Evolutionary conservation across 2,113 vertebrate species (phyloP).

Genomic region (Muntiacus reevesi): DNA sequence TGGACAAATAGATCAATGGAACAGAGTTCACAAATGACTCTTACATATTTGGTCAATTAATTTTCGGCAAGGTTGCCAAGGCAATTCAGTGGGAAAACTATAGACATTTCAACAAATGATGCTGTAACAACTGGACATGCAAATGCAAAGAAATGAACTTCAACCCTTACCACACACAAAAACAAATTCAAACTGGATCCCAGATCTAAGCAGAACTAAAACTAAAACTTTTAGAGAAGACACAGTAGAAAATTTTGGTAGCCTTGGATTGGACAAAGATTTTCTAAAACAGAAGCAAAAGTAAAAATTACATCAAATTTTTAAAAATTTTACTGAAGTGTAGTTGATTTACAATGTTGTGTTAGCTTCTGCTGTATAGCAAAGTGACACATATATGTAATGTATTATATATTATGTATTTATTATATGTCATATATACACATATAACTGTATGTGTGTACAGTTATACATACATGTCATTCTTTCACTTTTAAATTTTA

Average conservation of each 20-base stretch:
- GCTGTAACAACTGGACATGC: not conserved
- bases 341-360: not conserved
- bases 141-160: not conserved
- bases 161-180: not conserved
- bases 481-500: not conserved
- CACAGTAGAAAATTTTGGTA: not conserved
- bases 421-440: not conserved
- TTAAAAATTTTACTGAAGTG: not conserved
- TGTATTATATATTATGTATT: not conserved
- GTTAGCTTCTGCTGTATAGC: not conserved
- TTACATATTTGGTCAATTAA: not conserved
- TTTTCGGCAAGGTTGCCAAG: not conserved
- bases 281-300: not conserved
- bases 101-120: not conserved
- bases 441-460: not conserved
- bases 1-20: fast-evolving
- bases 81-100: not conserved
- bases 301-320: not conserved
- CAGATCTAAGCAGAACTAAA: not conserved
- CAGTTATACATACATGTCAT: not conserved
- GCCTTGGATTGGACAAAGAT: not conserved
- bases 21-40: not conserved
- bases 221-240: not conserved
- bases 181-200: not conserved
- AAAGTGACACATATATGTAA: not conserved